A percentile compares a stretch with the other conserved stretches of the same genome.
phyloP scores from a whole-genome alignment of 2,113 vertebrate genomes.

The Etheostoma spectabile region DNA sequence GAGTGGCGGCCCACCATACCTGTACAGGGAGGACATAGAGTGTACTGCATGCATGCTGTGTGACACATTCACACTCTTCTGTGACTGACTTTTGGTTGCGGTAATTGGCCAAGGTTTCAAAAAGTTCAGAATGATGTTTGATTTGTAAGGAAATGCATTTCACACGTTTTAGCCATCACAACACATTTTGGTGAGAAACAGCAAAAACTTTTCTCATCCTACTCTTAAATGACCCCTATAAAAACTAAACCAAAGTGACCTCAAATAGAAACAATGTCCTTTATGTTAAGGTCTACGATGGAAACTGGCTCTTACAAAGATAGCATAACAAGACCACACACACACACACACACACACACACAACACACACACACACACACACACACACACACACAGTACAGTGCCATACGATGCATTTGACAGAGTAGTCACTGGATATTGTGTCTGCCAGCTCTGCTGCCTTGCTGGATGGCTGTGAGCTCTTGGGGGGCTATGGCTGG shows the following conservation, averaged over 20 bases:
- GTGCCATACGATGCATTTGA: constrained; percentile 25
- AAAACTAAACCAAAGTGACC: background rate
- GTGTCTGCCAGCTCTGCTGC: constrained; percentile 58
- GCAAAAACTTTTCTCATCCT: background rate
- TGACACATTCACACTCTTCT: background rate
- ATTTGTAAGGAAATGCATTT: too few species aligned
- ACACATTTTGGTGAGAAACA: background rate
- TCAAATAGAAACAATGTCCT: background rate
- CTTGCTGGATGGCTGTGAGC: constrained; percentile 56
- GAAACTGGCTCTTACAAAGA: background rate
- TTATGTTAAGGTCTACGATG: background rate
- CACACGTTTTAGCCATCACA: background rate
- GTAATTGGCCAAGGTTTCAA: background rate
- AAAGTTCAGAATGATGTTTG: too few species aligned
- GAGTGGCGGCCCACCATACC: too few species aligned
- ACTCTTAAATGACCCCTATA: too few species aligned
- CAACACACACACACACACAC: background rate
- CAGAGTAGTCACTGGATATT: constrained; percentile 49
- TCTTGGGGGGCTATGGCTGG: constrained; percentile 57
- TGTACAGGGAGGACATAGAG: too few species aligned
- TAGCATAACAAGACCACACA: background rate
- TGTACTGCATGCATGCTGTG: background rate
- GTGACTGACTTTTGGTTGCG: background rate
- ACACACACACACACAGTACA: too few species aligned
- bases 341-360: background rate